phyloP scores from a whole-genome alignment of 1,140 invertebrate genomes.

The Magallana gigas region DNA sequence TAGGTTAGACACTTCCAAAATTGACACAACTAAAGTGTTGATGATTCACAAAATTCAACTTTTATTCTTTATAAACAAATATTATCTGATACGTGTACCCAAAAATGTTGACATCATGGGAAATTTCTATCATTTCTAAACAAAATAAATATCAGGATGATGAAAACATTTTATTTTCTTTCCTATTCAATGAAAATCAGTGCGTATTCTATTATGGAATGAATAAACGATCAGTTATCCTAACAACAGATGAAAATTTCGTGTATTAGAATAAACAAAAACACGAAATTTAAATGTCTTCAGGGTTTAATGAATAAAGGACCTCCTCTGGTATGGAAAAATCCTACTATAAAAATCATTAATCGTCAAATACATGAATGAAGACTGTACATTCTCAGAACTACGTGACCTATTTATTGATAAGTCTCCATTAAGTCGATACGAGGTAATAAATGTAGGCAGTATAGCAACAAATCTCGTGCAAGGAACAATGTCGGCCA shows the following conservation, averaged over 20 bases:
- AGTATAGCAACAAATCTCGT: background rate
- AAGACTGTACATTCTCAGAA: slow-evolving; percentile 22
- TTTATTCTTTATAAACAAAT: too few species aligned
- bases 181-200: too few species aligned
- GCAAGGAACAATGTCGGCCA: background rate
- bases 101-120: too few species aligned
- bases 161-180: too few species aligned
- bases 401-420: slow-evolving; percentile 10
- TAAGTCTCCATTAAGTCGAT: background rate
- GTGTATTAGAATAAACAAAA: background rate
- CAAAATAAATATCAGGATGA: too few species aligned
- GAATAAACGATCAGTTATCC: background rate
- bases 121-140: too few species aligned
- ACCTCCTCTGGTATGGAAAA: background rate
- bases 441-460: slow-evolving; percentile 13
- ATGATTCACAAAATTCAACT: too few species aligned
- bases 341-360: slow-evolving; percentile 11
- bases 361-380: slow-evolving; percentile 27
- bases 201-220: background rate
- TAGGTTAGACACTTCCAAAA: too few species aligned
- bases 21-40: too few species aligned
- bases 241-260: background rate
- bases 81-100: too few species aligned
- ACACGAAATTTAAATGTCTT: slow-evolving; percentile 27
- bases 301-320: slow-evolving; percentile 10